Base-by-base conservation (phyloP, 2,888 invertebrate species). In the Plemyria rubiginata region DNA sequence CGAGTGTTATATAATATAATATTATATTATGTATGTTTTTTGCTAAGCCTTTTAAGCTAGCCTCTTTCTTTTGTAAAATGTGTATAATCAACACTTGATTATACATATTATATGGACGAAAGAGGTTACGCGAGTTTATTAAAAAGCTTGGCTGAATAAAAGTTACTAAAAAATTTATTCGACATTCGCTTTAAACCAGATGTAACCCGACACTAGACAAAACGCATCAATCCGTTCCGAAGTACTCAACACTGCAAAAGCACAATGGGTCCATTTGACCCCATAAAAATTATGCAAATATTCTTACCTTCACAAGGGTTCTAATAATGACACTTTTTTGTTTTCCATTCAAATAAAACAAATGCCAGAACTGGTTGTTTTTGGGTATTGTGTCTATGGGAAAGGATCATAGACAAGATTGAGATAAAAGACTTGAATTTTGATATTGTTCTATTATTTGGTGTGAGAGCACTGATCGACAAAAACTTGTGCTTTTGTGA, bases 211-310 rank as follows among this genome's bases (percentile, higher is more conserved):
- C 67, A 74, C 76, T 62, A 71, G 62, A 72, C 54, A 65, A 70
- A 72, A 65, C 70, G 65, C 73, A 74, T 76, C 76, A 73, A 76
- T 76, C 71, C 57, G 73, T 76, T 72, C 68, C 49, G 45, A 56
- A 62, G 70, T 70, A 71, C 67, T 75, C 71, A 74, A 77, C 72
- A 75, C 67, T 65, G 70, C 66, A 76, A 72, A 74, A 71, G 22
- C 73, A 69, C 63, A 63, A 70, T 68, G 68, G 74, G 72, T 58
- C 69, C 69, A 71, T 81, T 80, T 81, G 81, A 81, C 82, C 82
- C 81, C 74, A 71, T 70, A 69, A 65, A 75, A 82, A 76, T 74
- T 84, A 85, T 85, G 84, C 84, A 84, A 84, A 85, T 82, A 13
- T 54, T 41, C 57, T n/a, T 75, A 75, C 73, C 78, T 73, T 59